Base-by-base conservation (phyloP, 2,113 vertebrate genomes). In the Anhinga anhinga region DNA sequence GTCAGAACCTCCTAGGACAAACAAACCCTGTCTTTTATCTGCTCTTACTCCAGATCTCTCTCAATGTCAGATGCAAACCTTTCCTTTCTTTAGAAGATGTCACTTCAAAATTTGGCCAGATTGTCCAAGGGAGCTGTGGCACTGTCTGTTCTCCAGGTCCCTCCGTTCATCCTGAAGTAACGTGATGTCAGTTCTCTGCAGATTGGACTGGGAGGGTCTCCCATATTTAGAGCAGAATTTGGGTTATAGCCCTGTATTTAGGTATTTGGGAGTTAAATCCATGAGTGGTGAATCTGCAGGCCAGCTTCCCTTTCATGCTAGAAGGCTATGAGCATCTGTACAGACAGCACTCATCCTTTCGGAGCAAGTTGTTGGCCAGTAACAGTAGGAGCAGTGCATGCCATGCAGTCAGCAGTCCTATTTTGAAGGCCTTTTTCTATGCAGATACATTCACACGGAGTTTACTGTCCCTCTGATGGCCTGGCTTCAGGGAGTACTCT, bases 1-100 rank as follows among this genome's bases (percentile, higher is more conserved):
- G 36, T 92, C 93, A 82, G 32, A 96, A 66, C 40, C 26, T 76
- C 15, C 36, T 47, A 77, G 84, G 62, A 87, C 66, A 94, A 95
- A 94, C 81, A 94, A 94, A n/a, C 8, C 5, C 29, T 45, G n/a
- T 49, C 49, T 50, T 84, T 95, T 49, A 67, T 86, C 62, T 69
- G 20, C 47, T 66, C 6, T 56, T 45, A 42, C 27, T 92, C 40
- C 56, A 72, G 61, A 56, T 93, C n/a, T 82, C 17, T 30, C 7
- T 34, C 1, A 16, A 30, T 49, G 56, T 65, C 45, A 73, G 40
- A 72, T 76, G 15, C n/a, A 70, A 96, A 30, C 21, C 19, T 84
- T 81, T 80, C 16, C 21, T 73, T 90, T 47, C 59, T 71, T 87
- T 65, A 44, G 15, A 63, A 45, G 61, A 34, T 62, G 5, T 34